Evolutionary conservation across 1,140 invertebrate species (phyloP), one percentile per base, ranked within the genome.

Genomic region (Psilanteris sp.): DNA sequence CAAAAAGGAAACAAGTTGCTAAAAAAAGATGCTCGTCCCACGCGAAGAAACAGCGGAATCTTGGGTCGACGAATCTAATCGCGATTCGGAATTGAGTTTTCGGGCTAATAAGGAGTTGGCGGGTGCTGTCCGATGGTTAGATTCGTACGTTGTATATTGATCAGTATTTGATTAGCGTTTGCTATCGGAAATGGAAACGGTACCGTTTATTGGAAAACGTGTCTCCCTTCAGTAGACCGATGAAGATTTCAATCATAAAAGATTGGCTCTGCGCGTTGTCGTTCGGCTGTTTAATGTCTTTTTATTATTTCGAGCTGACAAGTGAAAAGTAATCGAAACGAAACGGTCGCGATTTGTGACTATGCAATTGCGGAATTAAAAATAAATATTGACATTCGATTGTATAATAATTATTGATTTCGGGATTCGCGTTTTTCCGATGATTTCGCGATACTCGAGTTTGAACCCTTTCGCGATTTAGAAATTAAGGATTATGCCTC

Each of bases 151-250:
- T 29, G 8, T 18, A 34, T 50, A 50, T 50, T 29, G 44, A 48
- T 32, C 29, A 34, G 27, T 4, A 32, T 48, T 32, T 20, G 15
- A 20, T 0, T 3, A 48, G 10, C 6, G 22, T 9, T 27, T 3
- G 7, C 7, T 36, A 39, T 39, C n/a, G 48, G 34, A 54, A 54
- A 54, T 54, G 48, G 11, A 54, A 27, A 54, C 14, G 18, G 16
- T 27, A 54, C 27, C 32, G 14, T 54, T 54, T 54, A 39, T 54
- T 54, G 32, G 34, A 37, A 54, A 54, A 36, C 16, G 1, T 24
- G 24, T 39, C 48, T 36, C 10, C 20, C 4, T 29, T 36, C 20
- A 20, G 10, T 26, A 2, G 3, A 36, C n/a, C 14, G 20, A 24
- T 11, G 7, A 44, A 18, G 48, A 54, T 54, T 54, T 39, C 14